Evolutionary conservation across 1,140 invertebrate genomes (phyloP).

Genomic region (Zaprionus camerounensis): DNA sequence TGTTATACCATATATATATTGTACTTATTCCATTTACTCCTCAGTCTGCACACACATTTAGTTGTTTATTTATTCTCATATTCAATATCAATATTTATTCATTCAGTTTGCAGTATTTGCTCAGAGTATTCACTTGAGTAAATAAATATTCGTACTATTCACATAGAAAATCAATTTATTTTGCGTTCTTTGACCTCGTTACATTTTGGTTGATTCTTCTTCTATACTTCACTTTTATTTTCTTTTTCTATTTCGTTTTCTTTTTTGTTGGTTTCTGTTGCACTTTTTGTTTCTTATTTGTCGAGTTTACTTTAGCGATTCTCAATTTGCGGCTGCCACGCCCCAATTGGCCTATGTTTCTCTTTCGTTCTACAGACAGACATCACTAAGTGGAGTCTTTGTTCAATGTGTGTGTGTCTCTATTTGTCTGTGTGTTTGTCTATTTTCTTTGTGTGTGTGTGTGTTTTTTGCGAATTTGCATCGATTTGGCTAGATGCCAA

Average conservation of each 20-base stretch:
- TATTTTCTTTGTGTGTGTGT: constrained; percentile 30
- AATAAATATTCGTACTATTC: constrained; percentile 3
- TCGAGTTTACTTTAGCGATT: constrained; percentile 30
- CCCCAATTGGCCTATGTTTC: constrained; percentile 51
- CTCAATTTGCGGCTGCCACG: constrained; percentile 51
- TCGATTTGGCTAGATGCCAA: constrained; percentile 69
- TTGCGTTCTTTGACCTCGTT: constrained; percentile 59
- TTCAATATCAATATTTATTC: constrained; percentile 5
- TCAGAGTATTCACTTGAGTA: constrained; percentile 6
- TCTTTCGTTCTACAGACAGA: constrained; percentile 24
- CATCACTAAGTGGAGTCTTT: constrained; percentile 52
- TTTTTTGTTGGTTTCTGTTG: constrained; percentile 25
- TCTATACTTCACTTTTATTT: constrained; percentile 30
- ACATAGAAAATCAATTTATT: constrained; percentile 19
- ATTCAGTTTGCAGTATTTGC: background rate
- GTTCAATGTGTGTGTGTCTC: constrained; percentile 28
- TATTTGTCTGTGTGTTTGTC: constrained; percentile 40
- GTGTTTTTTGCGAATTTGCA: constrained; percentile 64
- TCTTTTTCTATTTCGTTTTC: constrained; percentile 9
- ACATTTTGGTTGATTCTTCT: constrained; percentile 29
- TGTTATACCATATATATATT: background rate
- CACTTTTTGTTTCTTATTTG: constrained; percentile 47
- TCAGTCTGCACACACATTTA: constrained; percentile 23
- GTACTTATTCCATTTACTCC: constrained; percentile 3
- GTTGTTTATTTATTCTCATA: constrained; percentile 16